Evolutionary conservation across 1,140 invertebrate genomes (phyloP), one percentile per base, ranked within the genome.

Genomic region (Drosophila insularis): DNA sequence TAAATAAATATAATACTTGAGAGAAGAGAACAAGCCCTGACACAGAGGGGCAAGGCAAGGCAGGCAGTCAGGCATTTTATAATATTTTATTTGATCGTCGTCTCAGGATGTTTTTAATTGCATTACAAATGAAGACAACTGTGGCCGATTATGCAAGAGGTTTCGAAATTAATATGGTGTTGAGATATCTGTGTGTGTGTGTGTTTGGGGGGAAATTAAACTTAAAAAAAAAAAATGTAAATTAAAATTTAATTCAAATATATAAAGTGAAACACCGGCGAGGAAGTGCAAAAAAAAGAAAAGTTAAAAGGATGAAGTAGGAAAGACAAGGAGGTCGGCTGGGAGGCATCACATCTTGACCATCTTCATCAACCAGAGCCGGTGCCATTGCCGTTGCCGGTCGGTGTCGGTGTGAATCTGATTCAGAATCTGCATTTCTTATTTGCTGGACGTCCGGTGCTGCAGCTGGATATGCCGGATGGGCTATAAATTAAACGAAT

Each of bases 401-500:
- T 27, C 27, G 5, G 19, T 50, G 43, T 10, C 43, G 43, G 43
- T 50, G 43, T 50, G 43, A 50, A 50, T 50, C 43, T 50, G 46
- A 60, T 72, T 80, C 61, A 63, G 27, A 78, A 71, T 74, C 43
- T 72, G 63, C 74, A 78, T 68, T 74, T 62, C 65, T 63, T 63
- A 71, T 80, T 75, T 56, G 64, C 70, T 71, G 78, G 65, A 81
- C 75, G 71, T 87, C 75, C 79, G 79, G 82, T 81, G 65, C 68
- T 81, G 65, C 68, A 75, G 64, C 78, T 75, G 75, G 56, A 70
- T 70, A 53, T 63, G 69, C 78, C 71, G 84, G 79, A 87, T 80
- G 84, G 71, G 84, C 84, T 90, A 86, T 91, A 90, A 91, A 91
- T 90, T 89, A 90, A 86, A 76, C 77, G 81, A 86, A 89, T 81